Evolutionary conservation across 2,113 vertebrate species (phyloP), one percentile per base, ranked within the genome.

Genomic region (Thamnaconus septentrionalis): DNA sequence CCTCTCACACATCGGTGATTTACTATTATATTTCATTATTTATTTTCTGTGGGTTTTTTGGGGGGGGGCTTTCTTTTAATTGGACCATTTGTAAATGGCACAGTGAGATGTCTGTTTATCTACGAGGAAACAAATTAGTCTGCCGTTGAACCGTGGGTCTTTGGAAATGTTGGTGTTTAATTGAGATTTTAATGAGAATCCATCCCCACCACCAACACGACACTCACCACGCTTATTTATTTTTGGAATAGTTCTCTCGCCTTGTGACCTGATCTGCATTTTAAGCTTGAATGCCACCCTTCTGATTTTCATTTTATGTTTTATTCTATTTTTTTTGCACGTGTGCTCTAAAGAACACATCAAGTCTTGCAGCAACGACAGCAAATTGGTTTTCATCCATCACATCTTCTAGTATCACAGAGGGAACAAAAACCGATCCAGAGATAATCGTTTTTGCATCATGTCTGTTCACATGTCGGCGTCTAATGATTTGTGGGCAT

Each of bases 141-240:
- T 81, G 71, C 71, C 77, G 63, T 61, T 66, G 73, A 83, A 85
- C 67, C 61, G 41, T 60, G 60, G 18, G 60, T 77, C 79, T 83
- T 83, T 82, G 31, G 75, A 83, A 78, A 75, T 83, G 75, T 80
- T 78, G 77, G 62, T 69, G 66, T 78, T 82, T 77, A 83, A 87
- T 79, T 85, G 74, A 73, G 64, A 78, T 78, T 88, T 78, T 86
- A 85, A 86, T 79, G 65, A 88, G 73, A 78, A 80, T 55, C 61
- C 79, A 31, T 31, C 18, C 18, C 18, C 18, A 31, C 68, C 59
- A 73, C 69, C 57, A 51, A 67, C 70, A 65, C 3, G 42, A 60
- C 66, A 81, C 51, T 51, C 53, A 62, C 49, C 7, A 3, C 8
- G 8, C 18, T 48, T 31, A 31, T 31, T 64, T 71, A 45, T 72